These are phyloP conservation scores for Spermophilus dauricus DNA, from an alignment of 2,113 vertebrate genomes.

Conservation along the genomic window DNA sequence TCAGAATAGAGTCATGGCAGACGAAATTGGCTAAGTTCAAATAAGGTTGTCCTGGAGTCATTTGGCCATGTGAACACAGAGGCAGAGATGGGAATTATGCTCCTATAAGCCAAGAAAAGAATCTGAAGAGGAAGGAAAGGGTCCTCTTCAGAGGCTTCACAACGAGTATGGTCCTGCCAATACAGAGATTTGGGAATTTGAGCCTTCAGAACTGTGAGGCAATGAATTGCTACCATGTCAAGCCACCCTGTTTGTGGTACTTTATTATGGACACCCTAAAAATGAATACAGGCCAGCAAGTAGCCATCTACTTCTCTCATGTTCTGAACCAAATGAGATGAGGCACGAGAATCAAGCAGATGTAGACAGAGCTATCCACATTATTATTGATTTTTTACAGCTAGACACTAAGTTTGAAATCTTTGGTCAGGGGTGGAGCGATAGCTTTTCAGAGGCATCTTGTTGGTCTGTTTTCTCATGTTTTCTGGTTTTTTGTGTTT, in stretches of 20 bases:
- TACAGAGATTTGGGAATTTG: neutral
- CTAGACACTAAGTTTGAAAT: neutral
- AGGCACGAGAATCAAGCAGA: neutral
- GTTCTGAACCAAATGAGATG: neutral
- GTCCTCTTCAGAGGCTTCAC: neutral
- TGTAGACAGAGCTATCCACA: neutral
- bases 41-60: neutral
- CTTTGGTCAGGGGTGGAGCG: neutral
- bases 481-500: too few species aligned
- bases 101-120: neutral
- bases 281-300: neutral
- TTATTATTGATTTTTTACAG: neutral
- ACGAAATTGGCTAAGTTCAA: slow-evolving; percentile 1
- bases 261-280: neutral
- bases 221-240: neutral
- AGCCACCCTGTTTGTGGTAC: neutral
- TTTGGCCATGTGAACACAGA: neutral
- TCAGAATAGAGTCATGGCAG: neutral
- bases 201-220: neutral
- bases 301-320: neutral
- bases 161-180: neutral
- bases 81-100: neutral
- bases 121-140: neutral
- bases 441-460: too few species aligned
- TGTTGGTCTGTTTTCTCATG: too few species aligned